These are phyloP conservation scores for Patella vulgata DNA, from an alignment of 1,140 invertebrate species.

Conservation along the genomic window DNA sequence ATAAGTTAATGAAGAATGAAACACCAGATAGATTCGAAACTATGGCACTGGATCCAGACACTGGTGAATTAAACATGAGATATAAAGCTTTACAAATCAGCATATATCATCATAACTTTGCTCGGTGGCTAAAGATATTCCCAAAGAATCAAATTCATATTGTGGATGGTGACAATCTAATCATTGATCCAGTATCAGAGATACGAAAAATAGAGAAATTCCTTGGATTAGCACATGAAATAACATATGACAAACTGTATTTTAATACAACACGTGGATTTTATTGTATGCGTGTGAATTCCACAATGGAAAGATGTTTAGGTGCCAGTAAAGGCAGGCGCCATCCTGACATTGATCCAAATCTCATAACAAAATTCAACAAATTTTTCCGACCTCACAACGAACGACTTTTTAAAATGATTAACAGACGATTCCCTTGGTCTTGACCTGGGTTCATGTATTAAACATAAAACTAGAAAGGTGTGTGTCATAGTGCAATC, in stretches of 20 bases:
- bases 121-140: conserved; percentile 59
- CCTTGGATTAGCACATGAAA: conserved; percentile 49
- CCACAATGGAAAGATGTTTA: conserved; percentile 72
- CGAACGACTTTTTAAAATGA: conserved; percentile 56
- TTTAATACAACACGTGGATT: conserved; percentile 68
- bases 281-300: conserved; percentile 65
- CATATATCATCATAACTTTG: conserved; percentile 63
- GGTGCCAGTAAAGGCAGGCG: conserved; percentile 92
- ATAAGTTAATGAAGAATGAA: conserved; percentile 56
- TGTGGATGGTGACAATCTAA: conserved; percentile 61
- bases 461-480: too few species aligned
- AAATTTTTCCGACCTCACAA: conserved; percentile 93
- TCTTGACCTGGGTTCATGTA: conserved; percentile 31
- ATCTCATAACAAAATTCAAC: conserved; percentile 78
- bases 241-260: conserved; percentile 56
- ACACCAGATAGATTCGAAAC: conserved; percentile 53
- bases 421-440: conserved; percentile 59
- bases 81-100: conserved; percentile 61
- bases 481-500: too few species aligned
- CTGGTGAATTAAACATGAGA: conserved; percentile 48
- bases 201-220: conserved; percentile 59
- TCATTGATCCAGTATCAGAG: conserved; percentile 55
- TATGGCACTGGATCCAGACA: conserved; percentile 52
- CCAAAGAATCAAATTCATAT: conserved; percentile 58
- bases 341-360: conserved; percentile 83